Conservation (phyloP, 1,140 invertebrate genomes). For the Battus philenor region DNA sequence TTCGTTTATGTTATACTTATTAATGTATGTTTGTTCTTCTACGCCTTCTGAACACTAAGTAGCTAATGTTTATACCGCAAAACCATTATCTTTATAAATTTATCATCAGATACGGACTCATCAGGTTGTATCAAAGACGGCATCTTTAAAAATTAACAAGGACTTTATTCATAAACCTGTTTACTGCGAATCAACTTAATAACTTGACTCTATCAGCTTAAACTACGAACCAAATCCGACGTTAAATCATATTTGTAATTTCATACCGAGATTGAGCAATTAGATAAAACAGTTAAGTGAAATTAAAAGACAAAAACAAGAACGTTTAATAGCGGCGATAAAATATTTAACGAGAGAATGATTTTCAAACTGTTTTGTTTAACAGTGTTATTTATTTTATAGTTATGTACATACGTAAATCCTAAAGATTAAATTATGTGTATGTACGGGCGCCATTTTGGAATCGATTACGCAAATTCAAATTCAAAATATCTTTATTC, state of each 20-base stretch:
- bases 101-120: too few species aligned
- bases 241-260: conserved; percentile 4
- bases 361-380: conserved; percentile 10
- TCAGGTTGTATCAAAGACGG: conserved; percentile 6
- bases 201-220: conserved; percentile 4
- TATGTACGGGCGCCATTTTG: too few species aligned
- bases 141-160: conserved; percentile 4
- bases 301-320: conserved; percentile 10
- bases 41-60: conserved; percentile 16
- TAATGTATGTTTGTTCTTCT: conserved; percentile 17
- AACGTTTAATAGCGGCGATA: conserved; percentile 9
- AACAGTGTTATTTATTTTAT: conserved; percentile 4
- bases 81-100: too few species aligned
- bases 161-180: conserved; percentile 3
- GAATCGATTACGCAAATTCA: background rate
- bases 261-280: conserved; percentile 13
- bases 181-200: conserved; percentile 7
- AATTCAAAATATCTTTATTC: too few species aligned
- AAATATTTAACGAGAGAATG: conserved; percentile 8
- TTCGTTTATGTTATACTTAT: conserved; percentile 20
- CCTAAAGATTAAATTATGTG: background rate
- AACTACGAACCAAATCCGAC: too few species aligned
- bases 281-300: conserved; percentile 8
- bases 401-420: background rate
- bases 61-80: background rate